Conservation (phyloP, 2,113 vertebrate genomes). For the Periophthalmodon schlosseri region DNA sequence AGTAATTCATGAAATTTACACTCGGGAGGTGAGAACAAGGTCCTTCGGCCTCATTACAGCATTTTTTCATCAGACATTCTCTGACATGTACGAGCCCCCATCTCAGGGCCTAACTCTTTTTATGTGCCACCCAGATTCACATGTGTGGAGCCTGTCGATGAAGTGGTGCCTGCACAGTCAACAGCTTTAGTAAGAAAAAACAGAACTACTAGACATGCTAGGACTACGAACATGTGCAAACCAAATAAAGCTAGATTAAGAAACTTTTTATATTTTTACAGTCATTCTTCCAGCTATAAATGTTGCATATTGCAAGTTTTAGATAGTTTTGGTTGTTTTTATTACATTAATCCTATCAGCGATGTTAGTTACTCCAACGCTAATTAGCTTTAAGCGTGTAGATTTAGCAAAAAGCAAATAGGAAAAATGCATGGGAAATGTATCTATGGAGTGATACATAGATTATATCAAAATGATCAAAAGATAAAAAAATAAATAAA, state of each 20-base stretch:
- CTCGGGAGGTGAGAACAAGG: constrained; percentile 75
- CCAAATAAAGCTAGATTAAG: neutral
- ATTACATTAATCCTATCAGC: too few relatives aligned
- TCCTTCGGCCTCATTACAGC: constrained; percentile 73
- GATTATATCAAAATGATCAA: too few relatives aligned
- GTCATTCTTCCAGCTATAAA: too few relatives aligned
- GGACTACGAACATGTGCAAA: neutral
- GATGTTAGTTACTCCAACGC: too few relatives aligned
- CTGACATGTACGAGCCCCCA: constrained; percentile 67
- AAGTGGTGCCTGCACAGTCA: constrained; percentile 5
- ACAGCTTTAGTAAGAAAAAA: constrained; percentile 10
- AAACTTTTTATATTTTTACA: neutral
- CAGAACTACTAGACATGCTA: neutral
- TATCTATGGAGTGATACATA: too few relatives aligned
- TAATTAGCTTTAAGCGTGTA: too few relatives aligned
- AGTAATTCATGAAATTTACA: constrained; percentile 77
- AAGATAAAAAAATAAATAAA: too few relatives aligned
- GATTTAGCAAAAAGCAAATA: too few relatives aligned
- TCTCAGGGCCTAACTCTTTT: constrained; percentile 46
- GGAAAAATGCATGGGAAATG: too few relatives aligned
- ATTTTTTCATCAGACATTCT: constrained; percentile 77
- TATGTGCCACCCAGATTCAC: constrained; percentile 56
- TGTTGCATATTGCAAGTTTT: too few relatives aligned
- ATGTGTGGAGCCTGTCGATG: constrained; percentile 31
- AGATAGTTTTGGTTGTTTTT: too few relatives aligned